Percentiles rank a stretch among this genome's conserved stretches.
Conservation (phyloP, 1,140 invertebrate genomes). For the Trichomalopsis sarcophagae region DNA sequence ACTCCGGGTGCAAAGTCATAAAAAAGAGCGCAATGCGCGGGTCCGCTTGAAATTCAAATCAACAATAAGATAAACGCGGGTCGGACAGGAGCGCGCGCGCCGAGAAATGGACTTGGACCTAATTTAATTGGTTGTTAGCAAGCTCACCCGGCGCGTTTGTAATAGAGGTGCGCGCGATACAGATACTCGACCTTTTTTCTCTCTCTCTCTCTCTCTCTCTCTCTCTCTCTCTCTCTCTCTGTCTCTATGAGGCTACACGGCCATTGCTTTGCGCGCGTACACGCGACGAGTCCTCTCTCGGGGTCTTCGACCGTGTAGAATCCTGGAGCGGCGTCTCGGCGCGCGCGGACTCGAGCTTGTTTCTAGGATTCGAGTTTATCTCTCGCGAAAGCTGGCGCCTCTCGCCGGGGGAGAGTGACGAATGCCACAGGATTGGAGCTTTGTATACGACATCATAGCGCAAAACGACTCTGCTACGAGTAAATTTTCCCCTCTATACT, state of each 20-base stretch:
- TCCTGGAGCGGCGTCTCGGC: slow-evolving; percentile 41
- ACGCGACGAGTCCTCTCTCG: neutral
- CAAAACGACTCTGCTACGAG: neutral
- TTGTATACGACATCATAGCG: neutral
- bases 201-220: neutral
- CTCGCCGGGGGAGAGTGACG: neutral
- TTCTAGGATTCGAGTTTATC: slow-evolving; percentile 43
- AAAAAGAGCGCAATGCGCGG: neutral
- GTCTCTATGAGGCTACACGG: neutral
- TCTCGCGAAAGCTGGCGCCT: neutral
- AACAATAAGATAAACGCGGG: slow-evolving; percentile 35
- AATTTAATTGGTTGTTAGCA: slow-evolving; percentile 66
- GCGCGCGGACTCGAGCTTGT: neutral
- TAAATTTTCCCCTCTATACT: neutral
- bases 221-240: neutral
- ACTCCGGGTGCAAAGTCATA: neutral
- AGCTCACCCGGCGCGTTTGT: slow-evolving; percentile 53
- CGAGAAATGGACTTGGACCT: slow-evolving; percentile 51
- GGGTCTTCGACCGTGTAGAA: slow-evolving; percentile 47
- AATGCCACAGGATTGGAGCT: neutral
- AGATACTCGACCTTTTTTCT: slow-evolving; percentile 26
- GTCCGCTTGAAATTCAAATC: neutral
- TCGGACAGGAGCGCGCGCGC: neutral
- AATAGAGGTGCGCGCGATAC: slow-evolving; percentile 45
- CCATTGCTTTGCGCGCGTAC: neutral